These are phyloP conservation scores for Dasysyrphus albostriatus DNA, from an alignment of 2,888 invertebrate genomes.

Conservation along the genomic window DNA sequence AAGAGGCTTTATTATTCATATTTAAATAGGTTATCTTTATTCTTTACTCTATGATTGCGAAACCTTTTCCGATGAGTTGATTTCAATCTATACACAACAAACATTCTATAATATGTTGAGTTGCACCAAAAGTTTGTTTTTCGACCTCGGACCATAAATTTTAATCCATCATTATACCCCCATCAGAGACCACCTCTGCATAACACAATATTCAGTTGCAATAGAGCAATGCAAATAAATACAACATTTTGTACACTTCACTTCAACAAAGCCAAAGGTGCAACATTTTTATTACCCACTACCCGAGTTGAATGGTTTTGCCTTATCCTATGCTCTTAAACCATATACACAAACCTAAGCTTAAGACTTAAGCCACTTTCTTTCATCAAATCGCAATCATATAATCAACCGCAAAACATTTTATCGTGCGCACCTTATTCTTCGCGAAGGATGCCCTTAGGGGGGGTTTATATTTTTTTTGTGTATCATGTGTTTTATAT, in stretches of 20 bases:
- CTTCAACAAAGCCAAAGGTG: slow-evolving; percentile 67
- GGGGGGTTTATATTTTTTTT: slow-evolving; percentile 35
- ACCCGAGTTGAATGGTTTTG: slow-evolving; percentile 59
- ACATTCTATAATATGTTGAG: slow-evolving; percentile 8
- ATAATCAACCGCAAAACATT: slow-evolving; percentile 75
- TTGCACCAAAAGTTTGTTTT: slow-evolving; percentile 10
- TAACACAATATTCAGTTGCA: slow-evolving; percentile 48
- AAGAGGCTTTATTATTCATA: not conserved
- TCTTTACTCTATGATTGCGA: not conserved
- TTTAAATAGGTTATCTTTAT: not conserved
- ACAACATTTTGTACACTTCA: slow-evolving; percentile 59
- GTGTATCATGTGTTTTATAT: slow-evolving; percentile 16
- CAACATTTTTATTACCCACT: slow-evolving; percentile 72
- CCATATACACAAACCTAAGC: slow-evolving; percentile 34
- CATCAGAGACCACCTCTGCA: slow-evolving; percentile 36
- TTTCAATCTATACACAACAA: slow-evolving; percentile 7
- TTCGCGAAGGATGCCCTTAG: slow-evolving; percentile 60
- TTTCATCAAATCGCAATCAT: slow-evolving; percentile 73
- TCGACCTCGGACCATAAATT: slow-evolving; percentile 61
- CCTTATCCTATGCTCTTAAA: slow-evolving; percentile 26
- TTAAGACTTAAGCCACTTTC: slow-evolving; percentile 59
- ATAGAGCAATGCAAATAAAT: slow-evolving; percentile 61
- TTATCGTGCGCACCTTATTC: slow-evolving; percentile 75
- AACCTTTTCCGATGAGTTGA: not conserved
- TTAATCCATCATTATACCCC: slow-evolving; percentile 18